These are phyloP conservation scores for Aproaerema taeniolella DNA, from an alignment of 2,888 invertebrate species.

Conservation along the genomic window DNA sequence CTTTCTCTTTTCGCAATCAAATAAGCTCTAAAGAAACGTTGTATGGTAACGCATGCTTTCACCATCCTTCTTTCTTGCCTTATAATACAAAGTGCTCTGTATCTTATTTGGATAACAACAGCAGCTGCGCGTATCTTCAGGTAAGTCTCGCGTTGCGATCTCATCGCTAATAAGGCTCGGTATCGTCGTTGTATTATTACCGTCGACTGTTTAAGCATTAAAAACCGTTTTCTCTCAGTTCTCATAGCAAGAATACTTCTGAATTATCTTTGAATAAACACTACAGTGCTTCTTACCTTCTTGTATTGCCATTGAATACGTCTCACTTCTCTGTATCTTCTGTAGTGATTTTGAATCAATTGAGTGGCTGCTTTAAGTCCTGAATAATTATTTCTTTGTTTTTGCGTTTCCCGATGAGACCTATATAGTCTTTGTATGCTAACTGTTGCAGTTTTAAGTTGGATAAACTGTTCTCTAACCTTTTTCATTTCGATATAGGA, in stretches of 20 bases:
- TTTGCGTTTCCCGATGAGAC: conserved; percentile 36
- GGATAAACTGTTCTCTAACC: conserved; percentile 37
- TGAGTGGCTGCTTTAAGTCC: conserved; percentile 29
- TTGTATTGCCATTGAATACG: conserved; percentile 43
- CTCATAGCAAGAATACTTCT: conserved; percentile 46
- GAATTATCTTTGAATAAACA: conserved; percentile 59
- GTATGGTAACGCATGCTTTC: conserved; percentile 51
- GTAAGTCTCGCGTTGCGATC: conserved; percentile 38
- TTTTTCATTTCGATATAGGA: conserved; percentile 44
- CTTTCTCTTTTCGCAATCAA: not conserved
- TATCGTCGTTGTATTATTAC: conserved; percentile 54
- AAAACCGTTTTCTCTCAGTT: conserved; percentile 40
- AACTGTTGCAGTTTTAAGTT: conserved; percentile 34
- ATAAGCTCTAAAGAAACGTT: conserved; percentile 42
- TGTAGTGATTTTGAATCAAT: conserved; percentile 3
- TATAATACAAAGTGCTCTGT: conserved; percentile 47
- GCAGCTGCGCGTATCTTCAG: conserved; percentile 28
- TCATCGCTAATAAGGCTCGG: conserved; percentile 45
- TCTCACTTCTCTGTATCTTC: conserved; percentile 35
- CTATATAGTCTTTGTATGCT: conserved; percentile 44
- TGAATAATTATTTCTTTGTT: conserved; percentile 31
- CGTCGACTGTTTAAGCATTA: conserved; percentile 36
- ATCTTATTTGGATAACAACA: conserved; percentile 44
- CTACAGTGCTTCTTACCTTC: conserved; percentile 43
- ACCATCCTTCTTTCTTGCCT: conserved; percentile 42